Evolutionary conservation across 2,113 vertebrate species (phyloP).

Genomic region (Polypterus senegalus): DNA sequence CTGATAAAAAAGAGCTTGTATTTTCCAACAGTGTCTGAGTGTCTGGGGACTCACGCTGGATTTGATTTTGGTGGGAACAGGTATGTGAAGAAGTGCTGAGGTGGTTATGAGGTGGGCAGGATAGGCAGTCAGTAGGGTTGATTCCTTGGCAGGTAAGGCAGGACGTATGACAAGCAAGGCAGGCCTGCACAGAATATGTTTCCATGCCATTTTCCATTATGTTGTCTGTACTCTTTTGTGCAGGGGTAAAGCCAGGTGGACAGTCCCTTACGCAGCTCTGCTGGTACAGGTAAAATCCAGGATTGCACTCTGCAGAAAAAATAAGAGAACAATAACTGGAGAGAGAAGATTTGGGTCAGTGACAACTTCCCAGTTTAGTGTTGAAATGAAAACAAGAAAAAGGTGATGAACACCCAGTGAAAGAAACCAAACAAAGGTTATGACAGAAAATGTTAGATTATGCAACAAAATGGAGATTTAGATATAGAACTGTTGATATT

Average conservation of each 20-base stretch:
- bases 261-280: slow-evolving; percentile 85
- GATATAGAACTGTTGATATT: slow-evolving; percentile 2
- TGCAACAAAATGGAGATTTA: slow-evolving; percentile 3
- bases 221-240: slow-evolving; percentile 56
- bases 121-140: slow-evolving; percentile 66
- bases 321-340: neutral
- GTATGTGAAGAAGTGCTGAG: slow-evolving; percentile 58
- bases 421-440: slow-evolving; percentile 3
- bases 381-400: too few species aligned
- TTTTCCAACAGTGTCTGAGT: slow-evolving; percentile 5
- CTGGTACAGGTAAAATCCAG: slow-evolving; percentile 81
- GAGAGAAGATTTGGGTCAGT: slow-evolving; percentile 2
- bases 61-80: slow-evolving; percentile 81
- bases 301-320: slow-evolving; percentile 66
- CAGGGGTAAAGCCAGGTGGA: slow-evolving; percentile 63
- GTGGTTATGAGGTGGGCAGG: slow-evolving; percentile 73
- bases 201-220: slow-evolving; percentile 74
- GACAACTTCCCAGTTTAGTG: neutral
- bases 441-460: slow-evolving; percentile 23
- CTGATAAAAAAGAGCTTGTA: neutral
- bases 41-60: slow-evolving; percentile 68
- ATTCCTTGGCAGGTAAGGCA: slow-evolving; percentile 73
- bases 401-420: neutral
- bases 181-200: slow-evolving; percentile 67
- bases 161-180: slow-evolving; percentile 69